Evolutionary conservation across 2,113 vertebrate species (phyloP).

Genomic region (Atractosteus spatula): DNA sequence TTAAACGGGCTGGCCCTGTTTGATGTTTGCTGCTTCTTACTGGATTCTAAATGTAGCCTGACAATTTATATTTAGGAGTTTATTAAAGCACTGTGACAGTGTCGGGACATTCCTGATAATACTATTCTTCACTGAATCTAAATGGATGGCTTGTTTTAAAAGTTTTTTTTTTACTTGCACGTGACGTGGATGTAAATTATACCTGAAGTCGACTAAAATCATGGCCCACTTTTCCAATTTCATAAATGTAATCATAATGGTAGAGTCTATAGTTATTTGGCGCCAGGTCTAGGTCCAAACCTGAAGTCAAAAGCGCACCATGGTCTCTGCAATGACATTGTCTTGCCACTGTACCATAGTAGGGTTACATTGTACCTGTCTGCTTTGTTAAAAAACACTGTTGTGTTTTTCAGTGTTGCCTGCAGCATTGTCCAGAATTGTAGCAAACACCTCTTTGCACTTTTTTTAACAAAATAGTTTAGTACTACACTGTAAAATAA

Average conservation of each 20-base stretch:
- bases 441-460: constrained; percentile 55
- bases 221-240: constrained; percentile 12
- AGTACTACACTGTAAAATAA: constrained; percentile 56
- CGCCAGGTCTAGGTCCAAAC: constrained; percentile 8
- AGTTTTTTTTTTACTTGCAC: constrained; percentile 43
- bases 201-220: constrained; percentile 25
- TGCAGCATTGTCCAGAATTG: constrained; percentile 28
- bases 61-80: constrained; percentile 33
- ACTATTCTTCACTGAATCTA: constrained; percentile 17
- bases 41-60: constrained; percentile 36
- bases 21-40: constrained; percentile 31
- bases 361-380: constrained; percentile 20
- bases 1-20: constrained; percentile 52
- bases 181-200: constrained; percentile 28
- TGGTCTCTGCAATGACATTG: constrained; percentile 14
- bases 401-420: constrained; percentile 45
- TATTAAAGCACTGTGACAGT: constrained; percentile 38
- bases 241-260: not conserved
- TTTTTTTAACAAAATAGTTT: constrained; percentile 58
- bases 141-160: constrained; percentile 27
- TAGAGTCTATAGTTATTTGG: not conserved
- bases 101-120: constrained; percentile 21
- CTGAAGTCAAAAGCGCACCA: constrained; percentile 1
- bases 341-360: constrained; percentile 13
- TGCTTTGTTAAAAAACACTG: constrained; percentile 35